Conservation (phyloP, 2,888 invertebrate species). For the Crepidodera aurea region DNA sequence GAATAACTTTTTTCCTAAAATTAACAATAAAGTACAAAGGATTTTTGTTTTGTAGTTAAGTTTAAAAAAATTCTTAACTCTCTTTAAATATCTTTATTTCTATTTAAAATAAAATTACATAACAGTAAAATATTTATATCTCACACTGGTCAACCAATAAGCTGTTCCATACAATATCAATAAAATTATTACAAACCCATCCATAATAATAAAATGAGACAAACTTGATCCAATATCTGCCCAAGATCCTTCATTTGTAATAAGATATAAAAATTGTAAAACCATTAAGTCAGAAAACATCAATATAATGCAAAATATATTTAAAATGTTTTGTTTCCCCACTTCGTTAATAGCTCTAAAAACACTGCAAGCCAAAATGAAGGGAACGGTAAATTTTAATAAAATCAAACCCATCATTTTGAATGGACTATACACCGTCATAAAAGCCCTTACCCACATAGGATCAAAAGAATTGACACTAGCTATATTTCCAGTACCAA, state of each 20-base stretch:
- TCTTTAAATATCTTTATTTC: too few relatives aligned
- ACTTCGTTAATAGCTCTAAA: slow-evolving; percentile 70
- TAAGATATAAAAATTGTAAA: slow-evolving; percentile 84
- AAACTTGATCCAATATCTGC: slow-evolving; percentile 95
- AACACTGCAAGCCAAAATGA: slow-evolving; percentile 75
- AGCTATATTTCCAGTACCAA: slow-evolving; percentile 97
- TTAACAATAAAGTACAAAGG: too few relatives aligned
- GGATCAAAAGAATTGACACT: slow-evolving; percentile 97
- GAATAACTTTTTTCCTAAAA: too few relatives aligned
- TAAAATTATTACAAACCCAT: slow-evolving; percentile 76
- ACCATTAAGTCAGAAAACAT: slow-evolving; percentile 87
- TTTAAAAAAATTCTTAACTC: too few relatives aligned
- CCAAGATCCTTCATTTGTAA: slow-evolving; percentile 95
- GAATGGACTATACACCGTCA: slow-evolving; percentile 92
- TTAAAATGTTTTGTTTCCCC: slow-evolving; percentile 68
- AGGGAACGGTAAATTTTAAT: slow-evolving; percentile 83
- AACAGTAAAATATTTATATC: slow-evolving; percentile 25
- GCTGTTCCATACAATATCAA: slow-evolving; percentile 71
- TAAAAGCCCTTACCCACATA: slow-evolving; percentile 87
- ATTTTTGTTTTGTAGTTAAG: too few relatives aligned
- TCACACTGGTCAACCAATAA: slow-evolving; percentile 62
- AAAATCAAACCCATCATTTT: slow-evolving; percentile 86
- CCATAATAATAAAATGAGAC: slow-evolving; percentile 88
- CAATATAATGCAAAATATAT: slow-evolving; percentile 76
- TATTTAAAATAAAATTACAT: too few relatives aligned